A percentile compares a stretch with the other conserved stretches of the same genome.
These are phyloP conservation scores for Conops quadrifasciatus DNA, from an alignment of 2,888 invertebrate species.

Conservation along the genomic window DNA sequence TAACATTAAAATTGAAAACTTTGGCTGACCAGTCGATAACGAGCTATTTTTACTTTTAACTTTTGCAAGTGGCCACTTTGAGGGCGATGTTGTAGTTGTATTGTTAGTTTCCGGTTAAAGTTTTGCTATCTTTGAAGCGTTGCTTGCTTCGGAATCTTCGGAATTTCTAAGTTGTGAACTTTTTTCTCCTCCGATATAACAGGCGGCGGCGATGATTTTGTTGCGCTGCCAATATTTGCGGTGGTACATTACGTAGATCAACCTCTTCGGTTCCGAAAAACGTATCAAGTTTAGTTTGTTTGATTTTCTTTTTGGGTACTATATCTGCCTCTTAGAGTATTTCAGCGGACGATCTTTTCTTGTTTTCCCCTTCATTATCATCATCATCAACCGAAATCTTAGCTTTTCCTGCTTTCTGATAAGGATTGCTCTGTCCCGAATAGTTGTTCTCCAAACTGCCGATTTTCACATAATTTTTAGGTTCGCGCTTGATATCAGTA, in stretches of 20 bases:
- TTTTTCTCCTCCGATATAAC: too few relatives aligned
- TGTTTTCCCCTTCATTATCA: slow-evolving; percentile 44
- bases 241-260: too few relatives aligned
- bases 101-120: slow-evolving; percentile 29
- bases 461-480: slow-evolving; percentile 39
- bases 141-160: slow-evolving; percentile 59
- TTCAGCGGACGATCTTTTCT: slow-evolving; percentile 52
- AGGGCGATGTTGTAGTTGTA: slow-evolving; percentile 50
- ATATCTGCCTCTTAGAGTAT: slow-evolving; percentile 46
- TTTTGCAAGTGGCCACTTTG: slow-evolving; percentile 11
- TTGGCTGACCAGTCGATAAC: not conserved
- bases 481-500: not conserved
- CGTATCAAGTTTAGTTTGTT: too few relatives aligned
- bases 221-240: too few relatives aligned
- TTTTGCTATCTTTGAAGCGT: too few relatives aligned
- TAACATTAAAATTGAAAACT: not conserved
- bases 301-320: too few relatives aligned
- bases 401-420: slow-evolving; percentile 5
- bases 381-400: not conserved
- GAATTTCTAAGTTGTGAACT: slow-evolving; percentile 65
- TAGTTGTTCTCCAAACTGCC: slow-evolving; percentile 13
- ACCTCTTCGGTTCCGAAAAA: too few relatives aligned
- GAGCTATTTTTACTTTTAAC: not conserved
- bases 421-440: slow-evolving; percentile 6
- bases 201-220: too few relatives aligned